Conservation (phyloP, 1,140 invertebrate genomes). For the Diachasmimorpha longicaudata region DNA sequence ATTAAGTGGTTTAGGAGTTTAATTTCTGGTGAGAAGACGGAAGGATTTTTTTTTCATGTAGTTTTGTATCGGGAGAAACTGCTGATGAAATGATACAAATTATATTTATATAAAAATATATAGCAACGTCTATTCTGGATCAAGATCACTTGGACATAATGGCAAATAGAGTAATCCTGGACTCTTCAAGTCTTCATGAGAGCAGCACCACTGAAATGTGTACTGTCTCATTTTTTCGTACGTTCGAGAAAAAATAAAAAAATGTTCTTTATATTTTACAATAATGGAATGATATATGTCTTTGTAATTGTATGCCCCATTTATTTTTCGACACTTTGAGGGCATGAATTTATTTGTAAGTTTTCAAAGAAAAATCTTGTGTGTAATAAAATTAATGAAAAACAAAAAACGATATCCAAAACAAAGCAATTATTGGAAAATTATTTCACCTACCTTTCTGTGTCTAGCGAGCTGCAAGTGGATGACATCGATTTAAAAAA, state of each 20-base stretch:
- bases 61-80: background rate
- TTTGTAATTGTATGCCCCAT: background rate
- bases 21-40: background rate
- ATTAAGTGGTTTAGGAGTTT: background rate
- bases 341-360: background rate
- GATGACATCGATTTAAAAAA: background rate
- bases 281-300: background rate
- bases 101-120: constrained; percentile 8
- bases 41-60: background rate
- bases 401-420: background rate
- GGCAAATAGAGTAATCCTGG: background rate
- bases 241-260: background rate
- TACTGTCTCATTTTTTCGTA: background rate
- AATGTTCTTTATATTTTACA: constrained; percentile 1
- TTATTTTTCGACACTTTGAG: background rate
- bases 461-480: background rate
- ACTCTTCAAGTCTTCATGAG: background rate
- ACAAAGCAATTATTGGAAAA: background rate
- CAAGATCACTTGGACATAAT: background rate
- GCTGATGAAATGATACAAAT: background rate
- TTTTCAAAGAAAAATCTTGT: background rate
- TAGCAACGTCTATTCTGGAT: background rate
- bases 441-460: background rate
- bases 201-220: background rate
- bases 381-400: background rate